phyloP scores from a whole-genome alignment of 2,888 invertebrate species.

The Hyposoter dolosus region DNA sequence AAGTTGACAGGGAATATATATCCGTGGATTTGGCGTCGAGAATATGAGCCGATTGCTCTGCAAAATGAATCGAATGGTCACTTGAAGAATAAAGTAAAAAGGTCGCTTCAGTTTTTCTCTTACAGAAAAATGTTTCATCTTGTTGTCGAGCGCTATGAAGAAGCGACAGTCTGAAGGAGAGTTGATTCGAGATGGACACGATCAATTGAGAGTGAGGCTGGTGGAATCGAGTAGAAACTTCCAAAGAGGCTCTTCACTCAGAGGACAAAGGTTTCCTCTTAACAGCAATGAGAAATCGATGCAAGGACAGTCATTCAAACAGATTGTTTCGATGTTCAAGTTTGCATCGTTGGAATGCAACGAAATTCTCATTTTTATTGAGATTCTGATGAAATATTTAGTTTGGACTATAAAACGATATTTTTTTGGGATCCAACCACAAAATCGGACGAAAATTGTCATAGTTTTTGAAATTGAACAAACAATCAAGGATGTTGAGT shows the following conservation, averaged over 20 bases:
- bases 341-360: background rate
- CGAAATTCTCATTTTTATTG: too few relatives aligned
- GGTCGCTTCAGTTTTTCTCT: constrained; percentile 52
- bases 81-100: constrained; percentile 42
- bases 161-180: constrained; percentile 22
- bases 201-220: constrained; percentile 50
- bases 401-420: too few relatives aligned
- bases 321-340: background rate
- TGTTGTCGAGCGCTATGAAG: constrained; percentile 25
- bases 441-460: background rate
- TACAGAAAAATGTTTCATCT: constrained; percentile 52
- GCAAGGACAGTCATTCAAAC: constrained; percentile 1
- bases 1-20: background rate
- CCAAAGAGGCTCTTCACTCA: background rate
- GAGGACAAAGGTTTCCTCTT: constrained; percentile 5
- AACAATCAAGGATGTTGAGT: too few relatives aligned
- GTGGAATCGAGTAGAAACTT: background rate
- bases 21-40: background rate
- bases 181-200: constrained; percentile 37
- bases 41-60: background rate
- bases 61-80: constrained; percentile 47
- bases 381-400: too few relatives aligned
- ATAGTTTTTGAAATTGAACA: too few relatives aligned
- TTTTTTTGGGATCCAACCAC: too few relatives aligned
- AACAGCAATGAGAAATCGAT: constrained; percentile 21